A percentile compares a stretch with the other conserved stretches of the same genome.
Evolutionary conservation across 2,113 vertebrate species (phyloP).

Genomic region (Axis porcinus): DNA sequence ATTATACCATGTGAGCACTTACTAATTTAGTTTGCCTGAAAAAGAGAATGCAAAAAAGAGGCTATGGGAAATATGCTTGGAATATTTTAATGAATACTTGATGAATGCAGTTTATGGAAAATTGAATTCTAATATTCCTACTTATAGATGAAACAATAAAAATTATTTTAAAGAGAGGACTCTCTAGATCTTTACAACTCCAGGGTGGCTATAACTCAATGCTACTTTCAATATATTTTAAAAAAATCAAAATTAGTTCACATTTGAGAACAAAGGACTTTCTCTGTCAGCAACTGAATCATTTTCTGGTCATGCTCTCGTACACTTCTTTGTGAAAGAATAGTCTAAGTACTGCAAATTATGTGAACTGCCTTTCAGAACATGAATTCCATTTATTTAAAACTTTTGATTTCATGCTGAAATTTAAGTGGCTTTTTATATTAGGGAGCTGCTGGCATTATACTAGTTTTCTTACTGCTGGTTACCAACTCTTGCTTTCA

Average conservation of each 20-base stretch:
- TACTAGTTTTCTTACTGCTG: neutral
- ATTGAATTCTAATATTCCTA: conserved; percentile 25
- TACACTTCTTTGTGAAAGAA: neutral
- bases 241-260: conserved; percentile 32
- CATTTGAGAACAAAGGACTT: neutral
- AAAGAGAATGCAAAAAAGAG: neutral
- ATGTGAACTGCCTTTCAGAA: neutral
- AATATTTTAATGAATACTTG: neutral
- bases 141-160: conserved; percentile 16
- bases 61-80: neutral
- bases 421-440: neutral
- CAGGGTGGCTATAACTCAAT: neutral
- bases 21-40: neutral
- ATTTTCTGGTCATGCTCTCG: neutral
- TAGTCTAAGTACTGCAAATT: neutral
- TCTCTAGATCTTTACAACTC: neutral
- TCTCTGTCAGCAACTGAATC: conserved; percentile 3
- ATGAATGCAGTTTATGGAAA: neutral
- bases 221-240: neutral
- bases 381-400: neutral
- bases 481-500: neutral
- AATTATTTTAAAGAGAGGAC: conserved; percentile 15
- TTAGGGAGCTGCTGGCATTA: neutral
- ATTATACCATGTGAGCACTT: neutral
- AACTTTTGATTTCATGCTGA: neutral